Base-by-base conservation (phyloP, 2,113 vertebrate genomes). In the Lipotes vexillifer region DNA sequence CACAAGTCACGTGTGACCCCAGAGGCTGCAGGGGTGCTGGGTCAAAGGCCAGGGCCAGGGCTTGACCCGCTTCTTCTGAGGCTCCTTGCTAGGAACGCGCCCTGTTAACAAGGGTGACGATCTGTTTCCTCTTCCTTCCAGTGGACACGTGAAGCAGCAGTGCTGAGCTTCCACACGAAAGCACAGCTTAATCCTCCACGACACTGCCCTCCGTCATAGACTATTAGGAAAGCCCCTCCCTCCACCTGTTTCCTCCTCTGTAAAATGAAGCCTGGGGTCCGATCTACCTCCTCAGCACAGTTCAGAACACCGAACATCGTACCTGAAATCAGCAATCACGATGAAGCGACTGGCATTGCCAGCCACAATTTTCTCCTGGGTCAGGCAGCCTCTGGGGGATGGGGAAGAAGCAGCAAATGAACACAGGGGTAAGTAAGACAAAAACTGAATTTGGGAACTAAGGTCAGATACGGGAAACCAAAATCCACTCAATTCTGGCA, bases 261-360 rank as follows among this genome's bases (percentile, higher is more conserved):
- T 41, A 52, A 75, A 38, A 31, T 1, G 7, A 46, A 11, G 69
- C 12, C 17, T 18, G 46, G 20, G 23, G 6, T 38, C 29, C 33
- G 25, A 31, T 18, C 15, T 10, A 5, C 21, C 66, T 52, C 49
- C 46, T 57, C 17, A 4, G 46, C 1, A 49, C 23, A 88, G 46
- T 5, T 44, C 27, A 78, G 38, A 85, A 71, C 27, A 18, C 46
- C 12, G 6, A 38, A n/a, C 61, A 78, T 84, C 97, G 93, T 95
- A 99, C 99, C 99, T 99, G 98, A 99, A 99, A 97, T 99, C 99
- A 0, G 99, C 99, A n/a, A 99, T 99, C 82, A 99, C 99, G 0
- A 99, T 98, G 96, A 99, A 99, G 90, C 98, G 99, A 88, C 99
- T 99, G 15, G 99, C 99, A 96, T 99, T 99, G 93, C 99, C 99